Conservation (phyloP, 2,797 vertebrate genomes). For the Anas bernieri region DNA sequence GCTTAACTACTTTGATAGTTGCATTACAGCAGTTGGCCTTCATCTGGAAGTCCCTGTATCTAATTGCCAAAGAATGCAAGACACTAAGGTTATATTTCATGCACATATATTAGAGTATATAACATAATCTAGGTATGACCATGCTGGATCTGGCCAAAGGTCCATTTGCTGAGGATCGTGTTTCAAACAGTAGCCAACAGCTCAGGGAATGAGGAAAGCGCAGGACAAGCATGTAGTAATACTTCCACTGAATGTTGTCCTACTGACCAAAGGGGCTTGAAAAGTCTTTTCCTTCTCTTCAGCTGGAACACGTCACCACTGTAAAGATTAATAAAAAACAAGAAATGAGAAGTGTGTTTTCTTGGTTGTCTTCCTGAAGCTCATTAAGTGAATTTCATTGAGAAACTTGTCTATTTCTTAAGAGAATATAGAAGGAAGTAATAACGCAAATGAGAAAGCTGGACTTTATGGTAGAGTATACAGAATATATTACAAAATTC, state of each 20-base stretch:
- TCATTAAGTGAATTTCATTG: background rate
- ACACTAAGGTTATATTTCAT: background rate
- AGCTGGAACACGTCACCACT: background rate
- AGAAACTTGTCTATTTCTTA: background rate
- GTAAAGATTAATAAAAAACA: background rate
- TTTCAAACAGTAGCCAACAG: background rate
- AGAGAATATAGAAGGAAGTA: background rate
- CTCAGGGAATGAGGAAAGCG: background rate
- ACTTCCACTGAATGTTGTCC: background rate
- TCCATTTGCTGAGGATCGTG: background rate
- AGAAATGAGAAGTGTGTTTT: background rate
- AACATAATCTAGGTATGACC: background rate
- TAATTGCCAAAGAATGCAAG: constrained; percentile 9
- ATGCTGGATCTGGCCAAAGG: background rate
- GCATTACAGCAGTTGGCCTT: constrained; percentile 21
- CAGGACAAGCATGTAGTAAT: rapidly evolving
- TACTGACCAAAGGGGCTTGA: rapidly evolving
- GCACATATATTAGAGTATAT: background rate
- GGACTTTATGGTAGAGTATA: background rate
- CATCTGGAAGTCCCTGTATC: background rate
- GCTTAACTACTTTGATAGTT: background rate
- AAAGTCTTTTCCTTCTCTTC: background rate
- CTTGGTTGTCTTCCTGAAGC: background rate
- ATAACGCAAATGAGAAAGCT: background rate
- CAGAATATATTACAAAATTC: background rate